A percentile compares a stretch with the other conserved stretches of the same genome.
phyloP scores from a whole-genome alignment of 2,888 invertebrate genomes.

The Drosophila hamatofila region DNA sequence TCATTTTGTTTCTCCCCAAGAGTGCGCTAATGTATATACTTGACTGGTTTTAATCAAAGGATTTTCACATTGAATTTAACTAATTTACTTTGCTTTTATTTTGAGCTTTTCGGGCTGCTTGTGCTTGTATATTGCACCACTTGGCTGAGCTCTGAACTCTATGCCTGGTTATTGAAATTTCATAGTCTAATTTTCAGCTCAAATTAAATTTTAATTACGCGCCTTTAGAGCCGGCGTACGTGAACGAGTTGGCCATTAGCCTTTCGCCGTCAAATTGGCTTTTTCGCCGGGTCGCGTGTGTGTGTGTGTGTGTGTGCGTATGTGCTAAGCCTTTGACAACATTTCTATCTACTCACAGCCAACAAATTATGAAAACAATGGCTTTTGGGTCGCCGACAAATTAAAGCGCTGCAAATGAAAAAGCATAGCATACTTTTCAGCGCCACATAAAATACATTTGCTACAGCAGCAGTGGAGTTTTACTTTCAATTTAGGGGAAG shows the following conservation, averaged over 20 bases:
- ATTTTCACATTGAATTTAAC: slow-evolving; percentile 66
- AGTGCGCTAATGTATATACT: slow-evolving; percentile 45
- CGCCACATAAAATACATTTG: slow-evolving; percentile 37
- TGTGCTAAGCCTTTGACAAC: slow-evolving; percentile 53
- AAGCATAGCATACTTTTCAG: slow-evolving; percentile 37
- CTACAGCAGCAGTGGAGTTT: slow-evolving; percentile 41
- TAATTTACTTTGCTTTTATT: slow-evolving; percentile 63
- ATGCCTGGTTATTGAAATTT: slow-evolving; percentile 60
- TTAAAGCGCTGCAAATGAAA: slow-evolving; percentile 24
- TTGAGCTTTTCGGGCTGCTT: slow-evolving; percentile 46
- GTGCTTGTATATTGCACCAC: background rate
- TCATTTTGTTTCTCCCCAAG: background rate
- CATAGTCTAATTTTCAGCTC: slow-evolving; percentile 67
- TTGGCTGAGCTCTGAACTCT: background rate
- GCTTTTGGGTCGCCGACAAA: slow-evolving; percentile 22
- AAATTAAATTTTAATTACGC: slow-evolving; percentile 76
- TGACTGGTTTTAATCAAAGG: slow-evolving; percentile 72
- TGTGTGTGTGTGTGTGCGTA: slow-evolving; percentile 14
- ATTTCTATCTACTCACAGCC: slow-evolving; percentile 60
- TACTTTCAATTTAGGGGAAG: slow-evolving; percentile 42
- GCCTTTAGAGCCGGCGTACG: slow-evolving; percentile 32
- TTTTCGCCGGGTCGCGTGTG: slow-evolving; percentile 2
- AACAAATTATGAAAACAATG: slow-evolving; percentile 37
- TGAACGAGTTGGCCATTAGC: slow-evolving; percentile 22
- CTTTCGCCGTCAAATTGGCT: slow-evolving; percentile 53